A percentile compares a stretch with the other conserved stretches of the same genome.
phyloP scores from a whole-genome alignment of 2,888 invertebrate species.

The Oasisia sp. region DNA sequence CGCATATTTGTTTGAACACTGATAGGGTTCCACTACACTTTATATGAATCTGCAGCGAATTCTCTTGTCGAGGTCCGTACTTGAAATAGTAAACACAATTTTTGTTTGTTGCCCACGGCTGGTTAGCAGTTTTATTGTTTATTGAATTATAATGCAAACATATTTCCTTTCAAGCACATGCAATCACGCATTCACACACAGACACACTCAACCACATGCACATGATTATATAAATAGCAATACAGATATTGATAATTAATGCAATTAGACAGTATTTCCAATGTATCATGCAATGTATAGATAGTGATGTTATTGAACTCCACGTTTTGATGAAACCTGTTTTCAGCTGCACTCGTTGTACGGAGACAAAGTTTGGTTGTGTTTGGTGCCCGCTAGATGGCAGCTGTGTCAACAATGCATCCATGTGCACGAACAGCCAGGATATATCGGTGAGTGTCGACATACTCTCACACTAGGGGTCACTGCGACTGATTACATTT shows the following conservation, averaged over 20 bases:
- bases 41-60: too few relatives aligned
- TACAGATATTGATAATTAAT: background rate
- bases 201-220: background rate
- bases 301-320: background rate
- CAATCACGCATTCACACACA: background rate
- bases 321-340: background rate
- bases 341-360: background rate
- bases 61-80: too few relatives aligned
- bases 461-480: too few relatives aligned
- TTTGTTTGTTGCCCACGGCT: too few relatives aligned
- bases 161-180: background rate
- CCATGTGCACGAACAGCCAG: background rate
- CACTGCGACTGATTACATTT: too few relatives aligned
- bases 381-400: background rate
- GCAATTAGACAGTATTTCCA: background rate
- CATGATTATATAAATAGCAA: background rate
- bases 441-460: conserved; percentile 1
- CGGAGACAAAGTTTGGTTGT: conserved; percentile 10
- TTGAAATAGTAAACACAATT: too few relatives aligned
- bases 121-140: too few relatives aligned
- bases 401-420: background rate
- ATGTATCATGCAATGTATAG: background rate
- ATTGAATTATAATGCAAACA: too few relatives aligned
- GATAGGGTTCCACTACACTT: too few relatives aligned
- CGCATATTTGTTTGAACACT: too few relatives aligned